Evolutionary conservation across 2,888 invertebrate genomes (phyloP), one percentile per base, ranked within the genome.

Genomic region (Cynaeus angustus): DNA sequence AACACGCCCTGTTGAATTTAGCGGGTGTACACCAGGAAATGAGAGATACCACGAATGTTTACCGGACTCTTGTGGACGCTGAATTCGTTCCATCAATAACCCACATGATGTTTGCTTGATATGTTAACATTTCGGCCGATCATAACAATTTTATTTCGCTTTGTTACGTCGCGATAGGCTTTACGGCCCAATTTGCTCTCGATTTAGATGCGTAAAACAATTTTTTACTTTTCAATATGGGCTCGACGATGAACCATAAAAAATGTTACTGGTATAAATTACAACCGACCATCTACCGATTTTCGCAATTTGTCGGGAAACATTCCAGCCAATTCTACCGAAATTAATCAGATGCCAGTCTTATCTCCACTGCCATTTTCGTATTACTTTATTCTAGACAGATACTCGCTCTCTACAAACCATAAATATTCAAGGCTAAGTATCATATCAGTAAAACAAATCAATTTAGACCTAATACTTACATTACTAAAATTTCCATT

Each of bases 1-100:
- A 71, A 70, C 61, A 67, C 52, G 58, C 59, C 68, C 61, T 66
- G 71, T 66, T 66, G 68, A 65, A 68, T 61, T 71, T 48, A 5
- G 59, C 16, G 28, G 48, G 53, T 30, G 33, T 58, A 33, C 30
- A 46, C 64, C 46, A 41, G 68, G 68, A 71, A 71, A 71, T 68
- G 68, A 59, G 55, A 68, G 68, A 68, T 66, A 55, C 66, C 66
- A 46, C 61, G 30, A 66, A 61, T 70, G 66, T 70, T 66, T 66
- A 66, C 66, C 66, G 66, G 70, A 66, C 66, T 70, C 61, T 62
- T 66, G 66, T 70, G 61, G 50, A 55, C 62, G 55, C 43, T 33
- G 56, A 59, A 58, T 66, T 64, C 37, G 50, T 7, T 45, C 41
- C 70, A 70, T 61, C 66, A 62, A 70, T 67, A 64, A 21, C 43